These are phyloP conservation scores for Paramisgurnus dabryanus DNA, from an alignment of 2,113 vertebrate genomes.

Conservation along the genomic window DNA sequence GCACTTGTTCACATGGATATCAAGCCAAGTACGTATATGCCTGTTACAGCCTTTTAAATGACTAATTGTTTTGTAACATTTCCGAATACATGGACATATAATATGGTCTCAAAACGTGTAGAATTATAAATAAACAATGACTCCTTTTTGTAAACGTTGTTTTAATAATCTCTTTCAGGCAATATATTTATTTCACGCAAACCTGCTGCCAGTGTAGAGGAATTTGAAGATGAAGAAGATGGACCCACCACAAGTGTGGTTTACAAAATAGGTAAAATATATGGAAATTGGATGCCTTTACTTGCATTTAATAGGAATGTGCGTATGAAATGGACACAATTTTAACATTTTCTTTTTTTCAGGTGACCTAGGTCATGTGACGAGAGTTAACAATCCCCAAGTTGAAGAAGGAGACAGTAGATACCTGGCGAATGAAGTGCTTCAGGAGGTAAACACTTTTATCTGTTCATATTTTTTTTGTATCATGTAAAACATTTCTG, in stretches of 20 bases:
- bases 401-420: conserved; percentile 97
- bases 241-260: conserved; percentile 80
- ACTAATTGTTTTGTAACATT: background rate
- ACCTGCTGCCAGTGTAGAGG: conserved; percentile 80
- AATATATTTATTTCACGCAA: conserved; percentile 97
- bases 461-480: background rate
- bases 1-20: conserved; percentile 98
- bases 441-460: conserved; percentile 85
- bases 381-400: conserved; percentile 90
- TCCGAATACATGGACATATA: background rate
- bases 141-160: background rate
- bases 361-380: conserved; percentile 98
- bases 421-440: conserved; percentile 94
- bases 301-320: background rate
- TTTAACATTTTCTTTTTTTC: background rate
- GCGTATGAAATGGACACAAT: background rate
- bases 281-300: background rate
- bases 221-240: conserved; percentile 92
- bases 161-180: conserved; percentile 69
- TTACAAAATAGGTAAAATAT: conserved; percentile 90
- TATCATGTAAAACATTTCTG: too few relatives aligned
- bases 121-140: too few relatives aligned
- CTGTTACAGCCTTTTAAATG: background rate
- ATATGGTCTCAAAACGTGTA: too few relatives aligned
- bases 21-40: conserved; percentile 89